Conservation (phyloP, 2,888 invertebrate species). For the Plemyria rubiginata region DNA sequence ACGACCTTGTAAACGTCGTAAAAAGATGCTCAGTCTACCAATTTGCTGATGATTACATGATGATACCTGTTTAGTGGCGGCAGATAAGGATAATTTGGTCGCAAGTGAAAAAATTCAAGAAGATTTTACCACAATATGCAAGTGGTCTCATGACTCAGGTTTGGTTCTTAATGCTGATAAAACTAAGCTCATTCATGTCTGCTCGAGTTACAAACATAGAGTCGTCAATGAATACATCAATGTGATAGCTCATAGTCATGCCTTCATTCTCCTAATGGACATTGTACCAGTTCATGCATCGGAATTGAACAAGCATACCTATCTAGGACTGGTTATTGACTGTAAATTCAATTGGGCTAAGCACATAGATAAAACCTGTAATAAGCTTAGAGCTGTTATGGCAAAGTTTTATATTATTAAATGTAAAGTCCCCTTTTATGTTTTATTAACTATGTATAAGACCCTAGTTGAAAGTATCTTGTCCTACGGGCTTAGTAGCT, state of each 20-base stretch:
- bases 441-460: not conserved
- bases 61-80: not conserved
- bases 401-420: not conserved
- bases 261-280: not conserved
- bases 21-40: not conserved
- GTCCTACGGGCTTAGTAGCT: no score
- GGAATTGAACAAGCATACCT: not conserved
- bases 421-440: not conserved
- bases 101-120: not conserved
- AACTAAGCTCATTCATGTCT: not conserved
- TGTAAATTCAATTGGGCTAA: conserved; percentile 1
- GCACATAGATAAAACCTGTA: not conserved
- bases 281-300: not conserved
- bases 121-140: not conserved
- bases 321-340: not conserved
- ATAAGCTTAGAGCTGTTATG: not conserved
- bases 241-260: conserved; percentile 4
- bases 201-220: not conserved
- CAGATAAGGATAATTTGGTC: not conserved
- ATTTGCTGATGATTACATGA: no score
- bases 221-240: not conserved
- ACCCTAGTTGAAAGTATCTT: no score
- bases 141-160: not conserved
- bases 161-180: conserved; percentile 1
- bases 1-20: not conserved